phyloP scores from a whole-genome alignment of 2,113 vertebrate species.

The Labeo rohita region DNA sequence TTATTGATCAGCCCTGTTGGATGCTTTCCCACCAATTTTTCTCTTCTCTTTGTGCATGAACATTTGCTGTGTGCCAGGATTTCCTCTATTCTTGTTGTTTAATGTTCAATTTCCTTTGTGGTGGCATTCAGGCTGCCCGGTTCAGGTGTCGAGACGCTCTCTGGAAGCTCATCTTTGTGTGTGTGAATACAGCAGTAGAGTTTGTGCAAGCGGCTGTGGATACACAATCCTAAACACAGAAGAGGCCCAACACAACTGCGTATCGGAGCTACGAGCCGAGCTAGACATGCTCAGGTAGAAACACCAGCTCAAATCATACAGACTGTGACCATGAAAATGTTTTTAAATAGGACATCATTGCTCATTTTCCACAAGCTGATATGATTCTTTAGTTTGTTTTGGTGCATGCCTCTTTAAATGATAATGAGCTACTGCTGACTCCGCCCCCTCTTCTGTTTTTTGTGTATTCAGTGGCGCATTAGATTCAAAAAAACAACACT shows the following conservation, averaged over 20 bases:
- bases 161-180: conserved; percentile 81
- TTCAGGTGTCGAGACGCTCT: conserved; percentile 78
- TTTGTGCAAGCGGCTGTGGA: conserved; percentile 84
- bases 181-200: conserved; percentile 81
- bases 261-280: conserved; percentile 84
- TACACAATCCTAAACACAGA: conserved; percentile 76
- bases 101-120: not conserved
- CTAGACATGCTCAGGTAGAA: conserved; percentile 85
- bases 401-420: too few relatives aligned
- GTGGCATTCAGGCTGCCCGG: conserved; percentile 75
- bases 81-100: not conserved
- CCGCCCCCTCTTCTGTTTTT: too few relatives aligned
- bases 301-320: not conserved
- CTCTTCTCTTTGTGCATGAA: not conserved
- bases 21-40: not conserved
- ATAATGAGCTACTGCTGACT: too few relatives aligned
- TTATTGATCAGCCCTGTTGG: not conserved
- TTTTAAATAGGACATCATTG: not conserved
- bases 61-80: not conserved
- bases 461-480: too few relatives aligned
- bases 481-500: too few relatives aligned
- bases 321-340: not conserved
- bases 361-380: too few relatives aligned
- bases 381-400: too few relatives aligned
- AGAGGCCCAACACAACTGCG: conserved; percentile 83